Conservation (phyloP, 2,888 invertebrate species). For the Diarsia brunnea region DNA sequence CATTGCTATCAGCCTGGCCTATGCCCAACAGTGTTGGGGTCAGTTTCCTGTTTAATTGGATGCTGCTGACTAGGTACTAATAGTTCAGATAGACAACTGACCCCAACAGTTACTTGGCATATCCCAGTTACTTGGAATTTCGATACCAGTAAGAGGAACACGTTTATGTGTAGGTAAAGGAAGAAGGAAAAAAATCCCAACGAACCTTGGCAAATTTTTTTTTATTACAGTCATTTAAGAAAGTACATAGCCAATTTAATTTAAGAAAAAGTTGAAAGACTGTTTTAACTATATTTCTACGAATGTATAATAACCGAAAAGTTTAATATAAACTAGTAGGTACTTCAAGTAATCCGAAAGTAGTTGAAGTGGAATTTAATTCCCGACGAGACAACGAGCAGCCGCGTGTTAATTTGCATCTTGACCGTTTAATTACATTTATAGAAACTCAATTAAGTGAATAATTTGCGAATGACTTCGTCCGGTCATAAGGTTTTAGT, state of each 20-base stretch:
- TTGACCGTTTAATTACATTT: conserved; percentile 49
- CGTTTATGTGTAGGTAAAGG: neutral
- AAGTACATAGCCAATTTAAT: neutral
- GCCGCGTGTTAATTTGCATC: conserved; percentile 48
- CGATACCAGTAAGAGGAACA: neutral
- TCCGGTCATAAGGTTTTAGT: conserved; percentile 17
- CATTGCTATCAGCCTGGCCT: neutral
- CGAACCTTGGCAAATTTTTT: neutral
- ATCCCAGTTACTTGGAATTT: neutral
- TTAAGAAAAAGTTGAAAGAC: too few species aligned
- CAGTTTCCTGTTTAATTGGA: neutral
- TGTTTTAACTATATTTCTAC: neutral
- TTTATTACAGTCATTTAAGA: neutral
- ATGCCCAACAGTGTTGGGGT: neutral
- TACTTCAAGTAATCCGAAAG: neutral
- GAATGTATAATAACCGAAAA: neutral
- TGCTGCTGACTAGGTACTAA: neutral
- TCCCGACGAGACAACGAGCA: conserved; percentile 11
- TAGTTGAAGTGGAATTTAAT: conserved; percentile 19
- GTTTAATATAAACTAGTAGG: neutral
- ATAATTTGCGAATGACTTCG: conserved; percentile 35
- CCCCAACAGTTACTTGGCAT: too few species aligned
- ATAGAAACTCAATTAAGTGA: conserved; percentile 45
- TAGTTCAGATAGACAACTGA: neutral
- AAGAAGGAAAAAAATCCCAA: neutral